Conservation (phyloP, 2,113 vertebrate genomes). For the Siphamia tubifer region DNA sequence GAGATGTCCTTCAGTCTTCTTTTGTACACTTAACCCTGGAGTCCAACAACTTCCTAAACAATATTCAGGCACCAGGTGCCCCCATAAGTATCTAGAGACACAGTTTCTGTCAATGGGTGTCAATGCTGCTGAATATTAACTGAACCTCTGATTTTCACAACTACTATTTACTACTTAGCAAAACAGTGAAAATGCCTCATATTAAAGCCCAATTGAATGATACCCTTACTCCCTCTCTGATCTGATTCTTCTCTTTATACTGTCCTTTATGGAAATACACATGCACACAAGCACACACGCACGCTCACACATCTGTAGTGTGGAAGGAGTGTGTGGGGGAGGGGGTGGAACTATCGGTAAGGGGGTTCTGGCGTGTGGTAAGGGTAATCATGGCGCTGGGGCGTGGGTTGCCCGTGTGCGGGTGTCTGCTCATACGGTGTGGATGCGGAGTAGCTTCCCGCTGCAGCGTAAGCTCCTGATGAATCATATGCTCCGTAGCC, state of each 20-base stretch:
- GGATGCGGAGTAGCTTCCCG: constrained; percentile 74
- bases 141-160: too few species aligned
- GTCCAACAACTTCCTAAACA: too few species aligned
- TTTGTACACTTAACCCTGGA: neutral
- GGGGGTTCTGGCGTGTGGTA: constrained; percentile 82
- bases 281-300: constrained; percentile 25
- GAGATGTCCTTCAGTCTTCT: neutral
- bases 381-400: constrained; percentile 80
- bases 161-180: neutral
- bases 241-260: constrained; percentile 25
- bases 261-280: constrained; percentile 52
- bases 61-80: too few species aligned
- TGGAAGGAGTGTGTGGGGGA: constrained; percentile 49
- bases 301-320: constrained; percentile 49
- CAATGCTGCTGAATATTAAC: too few species aligned
- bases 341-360: constrained; percentile 76
- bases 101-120: too few species aligned
- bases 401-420: constrained; percentile 82
- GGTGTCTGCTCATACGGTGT: constrained; percentile 84
- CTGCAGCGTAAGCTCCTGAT: constrained; percentile 68
- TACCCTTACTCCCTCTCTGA: constrained; percentile 20
- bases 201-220: constrained; percentile 35
- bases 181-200: constrained; percentile 15
- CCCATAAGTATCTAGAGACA: too few species aligned
- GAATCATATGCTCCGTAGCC: constrained; percentile 74